Percentiles rank a stretch among this genome's conserved stretches.
These are phyloP conservation scores for Sinocyclocheilus rhinocerous DNA, from an alignment of 2,113 vertebrate species.

Conservation along the genomic window DNA sequence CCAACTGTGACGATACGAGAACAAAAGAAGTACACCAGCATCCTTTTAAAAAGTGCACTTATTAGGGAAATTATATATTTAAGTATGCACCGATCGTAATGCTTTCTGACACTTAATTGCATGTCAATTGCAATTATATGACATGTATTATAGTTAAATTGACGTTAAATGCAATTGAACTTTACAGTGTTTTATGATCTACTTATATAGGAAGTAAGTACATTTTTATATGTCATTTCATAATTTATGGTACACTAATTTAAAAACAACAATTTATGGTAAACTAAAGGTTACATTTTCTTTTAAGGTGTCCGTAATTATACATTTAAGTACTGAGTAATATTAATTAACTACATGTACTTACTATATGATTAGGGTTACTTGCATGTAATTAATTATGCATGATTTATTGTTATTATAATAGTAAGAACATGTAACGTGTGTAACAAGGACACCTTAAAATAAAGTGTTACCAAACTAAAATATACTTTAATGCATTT, in stretches of 20 bases:
- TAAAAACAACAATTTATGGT: too few relatives aligned
- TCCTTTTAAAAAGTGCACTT: background rate
- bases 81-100: background rate
- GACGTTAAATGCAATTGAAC: background rate
- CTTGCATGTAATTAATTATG: too few relatives aligned
- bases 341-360: too few relatives aligned
- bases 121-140: background rate
- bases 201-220: background rate
- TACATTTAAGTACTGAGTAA: too few relatives aligned
- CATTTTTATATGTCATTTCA: background rate
- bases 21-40: background rate
- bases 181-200: background rate
- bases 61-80: background rate
- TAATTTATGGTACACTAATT: background rate
- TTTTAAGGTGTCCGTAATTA: too few relatives aligned
- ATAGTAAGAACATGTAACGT: too few relatives aligned
- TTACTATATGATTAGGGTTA: too few relatives aligned
- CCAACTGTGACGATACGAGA: conserved; percentile 73
- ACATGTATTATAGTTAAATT: background rate
- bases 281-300: too few relatives aligned
- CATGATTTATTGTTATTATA: too few relatives aligned
- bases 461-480: too few relatives aligned
- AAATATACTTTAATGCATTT: too few relatives aligned
- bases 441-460: too few relatives aligned
- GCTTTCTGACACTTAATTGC: background rate